Conservation (phyloP, 2,888 invertebrate genomes). For the Rhagium mordax region DNA sequence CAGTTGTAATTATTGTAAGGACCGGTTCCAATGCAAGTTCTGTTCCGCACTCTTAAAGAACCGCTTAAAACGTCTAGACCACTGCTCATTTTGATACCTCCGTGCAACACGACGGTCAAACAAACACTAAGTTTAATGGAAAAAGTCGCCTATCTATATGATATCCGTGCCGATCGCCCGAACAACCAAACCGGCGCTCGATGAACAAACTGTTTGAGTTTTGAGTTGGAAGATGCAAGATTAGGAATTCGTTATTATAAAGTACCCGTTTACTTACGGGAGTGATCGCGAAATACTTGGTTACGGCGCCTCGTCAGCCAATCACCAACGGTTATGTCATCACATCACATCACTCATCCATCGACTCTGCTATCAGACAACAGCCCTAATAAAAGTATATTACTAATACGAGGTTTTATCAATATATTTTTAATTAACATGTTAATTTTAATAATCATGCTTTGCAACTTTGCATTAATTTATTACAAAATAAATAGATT, state of each 20-base stretch:
- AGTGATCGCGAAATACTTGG: slow-evolving; percentile 45
- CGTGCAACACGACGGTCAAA: not conserved
- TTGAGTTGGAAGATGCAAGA: not conserved
- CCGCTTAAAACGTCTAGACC: slow-evolving; percentile 67
- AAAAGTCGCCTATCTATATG: not conserved
- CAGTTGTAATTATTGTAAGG: slow-evolving; percentile 58
- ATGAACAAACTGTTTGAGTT: not conserved
- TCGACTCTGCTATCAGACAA: slow-evolving; percentile 30
- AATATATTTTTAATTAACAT: not conserved
- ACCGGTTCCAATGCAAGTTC: slow-evolving; percentile 58
- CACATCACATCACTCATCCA: slow-evolving; percentile 34
- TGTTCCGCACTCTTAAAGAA: slow-evolving; percentile 67
- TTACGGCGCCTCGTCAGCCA: slow-evolving; percentile 39
- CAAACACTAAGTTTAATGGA: slow-evolving; percentile 17
- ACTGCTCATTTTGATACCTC: slow-evolving; percentile 60
- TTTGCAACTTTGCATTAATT: no score
- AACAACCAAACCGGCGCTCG: not conserved
- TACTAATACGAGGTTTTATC: not conserved
- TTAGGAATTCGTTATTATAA: not conserved
- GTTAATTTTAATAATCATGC: no score
- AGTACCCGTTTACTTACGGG: not conserved
- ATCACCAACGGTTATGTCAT: slow-evolving; percentile 46
- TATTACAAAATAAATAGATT: no score
- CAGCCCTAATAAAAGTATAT: not conserved
- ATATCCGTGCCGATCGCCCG: not conserved